Base-by-base conservation (phyloP, 2,113 vertebrate species). In the Mormoops blainvillei region DNA sequence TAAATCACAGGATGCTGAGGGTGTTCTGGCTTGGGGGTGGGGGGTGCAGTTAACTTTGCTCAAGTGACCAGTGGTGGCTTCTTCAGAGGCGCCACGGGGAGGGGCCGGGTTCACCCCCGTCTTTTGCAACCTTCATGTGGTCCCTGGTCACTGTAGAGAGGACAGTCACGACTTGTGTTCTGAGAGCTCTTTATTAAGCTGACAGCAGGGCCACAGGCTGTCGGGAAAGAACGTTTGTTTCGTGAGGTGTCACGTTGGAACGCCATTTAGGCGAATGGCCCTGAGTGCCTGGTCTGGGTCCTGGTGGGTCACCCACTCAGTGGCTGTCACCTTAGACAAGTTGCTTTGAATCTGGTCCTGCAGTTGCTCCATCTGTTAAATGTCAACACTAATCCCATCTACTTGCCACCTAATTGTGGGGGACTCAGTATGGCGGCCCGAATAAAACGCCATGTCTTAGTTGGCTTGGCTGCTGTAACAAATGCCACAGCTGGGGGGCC, bases 241-340 rank as follows among this genome's bases (percentile, higher is more conserved):
- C 33, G 43, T 15, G 61, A 43, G 58, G 11, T 31, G 24, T n/a
- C 68, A 16, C 31, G 14, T 12, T 36, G 6, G 61, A 65, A 31
- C 4, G 0, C 13, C 3, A 13, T 2, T 12, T 28, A 24, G 18
- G 63, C 71, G 5, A 50, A 24, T 2, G 48, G 33, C 18, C 10
- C 20, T 13, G 22, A 36, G 10, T 0, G 20, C 43, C 22, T 4
- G 31, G 38, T 58, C 94, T 12, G 7, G 78, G 81, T 81, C 63
- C 85, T 33, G 31, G 36, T 50, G 45, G 77, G 24, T 26, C 56
- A 54, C 0, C 26, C 61, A 54, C 0, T 58, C 3, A 56, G 61
- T 0, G 38, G 41, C 61, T 8, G 0, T 45, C 22, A 67, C 7
- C 18, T 16, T 16, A 28, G 6, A 6, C 18, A 81, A 3, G 22